phyloP scores from a whole-genome alignment of 37 sponge, comb jelly and placozoan species.

The Halisarca cf. caerulea region DNA sequence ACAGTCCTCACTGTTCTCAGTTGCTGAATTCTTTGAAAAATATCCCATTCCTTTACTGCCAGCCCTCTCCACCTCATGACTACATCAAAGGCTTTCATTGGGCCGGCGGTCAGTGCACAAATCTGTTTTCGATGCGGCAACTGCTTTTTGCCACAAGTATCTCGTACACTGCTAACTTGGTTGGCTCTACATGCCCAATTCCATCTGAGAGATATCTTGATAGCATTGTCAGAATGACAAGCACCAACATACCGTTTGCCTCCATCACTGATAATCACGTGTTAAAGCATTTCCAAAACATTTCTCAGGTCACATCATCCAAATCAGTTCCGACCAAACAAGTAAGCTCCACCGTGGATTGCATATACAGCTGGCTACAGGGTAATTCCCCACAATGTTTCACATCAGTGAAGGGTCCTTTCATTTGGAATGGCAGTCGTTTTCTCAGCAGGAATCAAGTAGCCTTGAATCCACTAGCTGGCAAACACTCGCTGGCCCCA shows the following conservation, averaged over 20 bases:
- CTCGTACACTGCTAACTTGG: background rate
- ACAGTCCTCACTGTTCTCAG: background rate
- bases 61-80: constrained; percentile 4
- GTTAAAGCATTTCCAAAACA: constrained; percentile 9
- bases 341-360: background rate
- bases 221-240: background rate
- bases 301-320: too few species aligned
- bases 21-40: background rate
- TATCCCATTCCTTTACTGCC: constrained; percentile 22
- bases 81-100: constrained; percentile 30
- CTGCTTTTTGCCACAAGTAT: background rate
- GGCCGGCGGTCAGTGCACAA: constrained; percentile 28
- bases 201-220: background rate
- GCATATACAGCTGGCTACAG: background rate
- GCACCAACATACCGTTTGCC: too few species aligned
- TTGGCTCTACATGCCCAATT: constrained; percentile 42
- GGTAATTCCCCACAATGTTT: background rate
- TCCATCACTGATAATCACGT: background rate
- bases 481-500: background rate
- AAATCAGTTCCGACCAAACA: background rate
- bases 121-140: background rate
- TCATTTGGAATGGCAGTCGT: background rate
- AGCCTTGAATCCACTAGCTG: background rate
- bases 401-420: background rate
- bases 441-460: background rate